Evolutionary conservation across 1,140 invertebrate species (phyloP), one percentile per base, ranked within the genome.

Genomic region (Drosophila kurseongensis): DNA sequence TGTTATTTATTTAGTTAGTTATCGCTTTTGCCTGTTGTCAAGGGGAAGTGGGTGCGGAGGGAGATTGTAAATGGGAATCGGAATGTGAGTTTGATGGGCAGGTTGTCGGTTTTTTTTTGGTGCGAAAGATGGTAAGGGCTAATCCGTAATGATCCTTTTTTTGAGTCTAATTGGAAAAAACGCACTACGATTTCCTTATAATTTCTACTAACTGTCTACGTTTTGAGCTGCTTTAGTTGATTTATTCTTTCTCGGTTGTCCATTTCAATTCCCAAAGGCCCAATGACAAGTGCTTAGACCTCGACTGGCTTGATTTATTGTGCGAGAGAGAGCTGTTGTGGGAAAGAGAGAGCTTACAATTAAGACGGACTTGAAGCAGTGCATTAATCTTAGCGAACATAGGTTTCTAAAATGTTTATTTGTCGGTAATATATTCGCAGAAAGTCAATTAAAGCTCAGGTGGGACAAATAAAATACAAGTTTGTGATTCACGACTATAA

Each of bases 1-100:
- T 88, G 79, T 88, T 89, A 86, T 86, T 86, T 86, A 86, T 88
- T 88, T 86, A 79, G 82, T 86, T 88, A 88, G 83, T 88, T 88
- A 86, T 86, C 59, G 83, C 71, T 88, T 82, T 66, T 67, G 72
- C 68, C 69, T 47, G 35, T 27, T 65, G 41, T 38, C 32, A n/a
- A 27, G 29, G 32, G 35, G 18, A 4, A 12, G 10, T 10, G 54
- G 36, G 9, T 1, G 23, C 10, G 0, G 32, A 3, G 27, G 14
- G 23, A 32, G 27, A 32, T n/a, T 18, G 23, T 16, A 5, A 12
- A 5, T 40, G 14, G 6, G 13, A 16, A 18, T 29, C 8, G 14
- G 14, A 40, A 32, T 23, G 23, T 23, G 23, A 23, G 23, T 23
- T 23, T 14, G 32, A 42, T 41, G 14, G n/a, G 18, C 40, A n/a